These are phyloP conservation scores for Rhagonycha fulva DNA, from an alignment of 2,888 invertebrate genomes.

Conservation along the genomic window DNA sequence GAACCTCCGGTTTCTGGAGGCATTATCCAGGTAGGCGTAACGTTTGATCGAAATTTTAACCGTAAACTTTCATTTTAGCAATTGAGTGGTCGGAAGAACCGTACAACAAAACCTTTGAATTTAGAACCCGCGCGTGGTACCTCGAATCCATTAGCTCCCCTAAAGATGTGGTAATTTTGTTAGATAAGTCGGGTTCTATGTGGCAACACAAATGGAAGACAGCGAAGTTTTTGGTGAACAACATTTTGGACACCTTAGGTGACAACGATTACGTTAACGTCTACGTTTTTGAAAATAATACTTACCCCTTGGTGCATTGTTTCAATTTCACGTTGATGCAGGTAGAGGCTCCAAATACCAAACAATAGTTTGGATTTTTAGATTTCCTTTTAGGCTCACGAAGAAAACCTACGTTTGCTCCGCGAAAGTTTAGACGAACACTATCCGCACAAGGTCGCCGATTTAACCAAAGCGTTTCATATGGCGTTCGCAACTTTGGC, in stretches of 20 bases:
- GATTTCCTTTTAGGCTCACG: slow-evolving; percentile 48
- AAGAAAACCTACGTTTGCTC: slow-evolving; percentile 52
- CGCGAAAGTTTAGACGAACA: slow-evolving; percentile 49
- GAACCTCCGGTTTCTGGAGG: slow-evolving; percentile 93
- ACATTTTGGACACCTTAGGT: slow-evolving; percentile 92
- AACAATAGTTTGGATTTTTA: neutral
- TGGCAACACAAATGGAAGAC: slow-evolving; percentile 74
- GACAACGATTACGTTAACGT: slow-evolving; percentile 99
- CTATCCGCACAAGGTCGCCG: slow-evolving; percentile 41
- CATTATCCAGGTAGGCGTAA: slow-evolving; percentile 81
- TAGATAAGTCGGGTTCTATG: slow-evolving; percentile 73
- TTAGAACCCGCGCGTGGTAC: slow-evolving; percentile 93
- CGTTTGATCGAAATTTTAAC: neutral
- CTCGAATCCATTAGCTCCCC: slow-evolving; percentile 97
- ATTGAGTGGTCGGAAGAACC: slow-evolving; percentile 67
- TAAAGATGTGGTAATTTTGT: slow-evolving; percentile 81
- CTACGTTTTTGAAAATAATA: slow-evolving; percentile 83
- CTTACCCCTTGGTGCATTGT: slow-evolving; percentile 82
- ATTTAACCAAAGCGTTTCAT: slow-evolving; percentile 53
- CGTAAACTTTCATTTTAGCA: slow-evolving; percentile 55
- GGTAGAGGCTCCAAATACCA: slow-evolving; percentile 63
- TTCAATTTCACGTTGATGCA: slow-evolving; percentile 75
- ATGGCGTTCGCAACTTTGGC: slow-evolving; percentile 85
- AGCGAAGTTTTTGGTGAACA: slow-evolving; percentile 80
- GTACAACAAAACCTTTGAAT: slow-evolving; percentile 81